A percentile compares a stretch with the other conserved stretches of the same genome.
Evolutionary conservation across 2,113 vertebrate species (phyloP).

Genomic region (Toxotes jaculatrix): DNA sequence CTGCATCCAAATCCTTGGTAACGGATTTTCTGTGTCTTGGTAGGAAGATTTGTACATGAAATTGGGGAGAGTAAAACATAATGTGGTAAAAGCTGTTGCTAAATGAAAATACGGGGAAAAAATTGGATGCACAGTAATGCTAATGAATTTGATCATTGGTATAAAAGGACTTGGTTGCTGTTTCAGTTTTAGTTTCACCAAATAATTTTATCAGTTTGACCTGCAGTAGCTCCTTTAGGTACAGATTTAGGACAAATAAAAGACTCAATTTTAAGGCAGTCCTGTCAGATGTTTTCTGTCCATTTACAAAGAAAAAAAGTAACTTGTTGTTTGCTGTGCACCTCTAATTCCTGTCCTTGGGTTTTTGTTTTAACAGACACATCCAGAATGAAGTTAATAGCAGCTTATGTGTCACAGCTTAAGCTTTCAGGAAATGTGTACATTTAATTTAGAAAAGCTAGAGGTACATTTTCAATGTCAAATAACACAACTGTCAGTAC

Average conservation of each 20-base stretch:
- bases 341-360: not conserved
- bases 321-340: not conserved
- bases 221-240: not conserved
- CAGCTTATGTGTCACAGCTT: not conserved
- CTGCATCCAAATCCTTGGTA: conserved; percentile 29
- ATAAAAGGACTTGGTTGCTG: not conserved
- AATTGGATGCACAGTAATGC: not conserved
- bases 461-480: not conserved
- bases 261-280: not conserved
- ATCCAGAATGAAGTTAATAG: not conserved
- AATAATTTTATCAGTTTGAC: not conserved
- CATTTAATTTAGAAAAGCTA: conserved; percentile 5
- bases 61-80: not conserved
- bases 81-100: not conserved
- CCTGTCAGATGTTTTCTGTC: not conserved
- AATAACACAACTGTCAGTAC: conserved; percentile 56
- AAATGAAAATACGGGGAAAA: not conserved
- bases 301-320: not conserved
- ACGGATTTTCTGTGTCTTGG: conserved; percentile 30
- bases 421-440: not conserved
- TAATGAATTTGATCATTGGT: not conserved
- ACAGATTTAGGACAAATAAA: not conserved
- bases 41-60: not conserved
- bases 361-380: not conserved
- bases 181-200: too few species aligned